Percentiles rank a stretch among this genome's conserved stretches.
Evolutionary conservation across 2,888 invertebrate species (phyloP).

Genomic region (Chloroclystis v-ata): DNA sequence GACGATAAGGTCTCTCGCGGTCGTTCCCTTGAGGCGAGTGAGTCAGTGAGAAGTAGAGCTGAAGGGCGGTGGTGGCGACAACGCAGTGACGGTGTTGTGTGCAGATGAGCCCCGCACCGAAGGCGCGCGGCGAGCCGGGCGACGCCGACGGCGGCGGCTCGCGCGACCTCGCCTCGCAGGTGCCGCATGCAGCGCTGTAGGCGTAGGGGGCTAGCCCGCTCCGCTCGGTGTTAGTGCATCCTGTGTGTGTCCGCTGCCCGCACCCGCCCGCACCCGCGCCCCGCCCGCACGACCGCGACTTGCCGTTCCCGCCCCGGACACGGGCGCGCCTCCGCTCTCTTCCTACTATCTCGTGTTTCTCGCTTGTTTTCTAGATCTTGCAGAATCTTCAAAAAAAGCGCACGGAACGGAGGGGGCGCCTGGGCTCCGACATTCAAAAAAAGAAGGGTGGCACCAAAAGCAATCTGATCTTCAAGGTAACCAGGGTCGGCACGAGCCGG

Average conservation of each 20-base stretch:
- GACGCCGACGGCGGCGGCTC: constrained; percentile 63
- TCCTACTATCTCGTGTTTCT: constrained; percentile 91
- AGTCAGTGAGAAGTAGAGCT: constrained; percentile 75
- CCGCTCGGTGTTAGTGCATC: constrained; percentile 73
- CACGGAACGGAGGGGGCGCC: constrained; percentile 97
- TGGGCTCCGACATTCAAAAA: constrained; percentile 94
- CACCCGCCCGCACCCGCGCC: constrained; percentile 45
- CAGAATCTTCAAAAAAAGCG: constrained; percentile 99
- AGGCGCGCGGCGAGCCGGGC: constrained; percentile 67
- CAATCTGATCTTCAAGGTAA: constrained; percentile 99
- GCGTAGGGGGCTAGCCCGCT: constrained; percentile 71
- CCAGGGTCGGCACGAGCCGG: constrained; percentile 81
- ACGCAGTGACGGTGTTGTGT: constrained; percentile 73
- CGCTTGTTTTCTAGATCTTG: constrained; percentile 97
- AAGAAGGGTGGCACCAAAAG: constrained; percentile 97
- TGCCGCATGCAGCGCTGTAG: constrained; percentile 61
- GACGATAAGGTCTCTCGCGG: constrained; percentile 24
- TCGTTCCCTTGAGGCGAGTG: constrained; percentile 53
- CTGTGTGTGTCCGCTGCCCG: constrained; percentile 57
- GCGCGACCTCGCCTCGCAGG: constrained; percentile 74
- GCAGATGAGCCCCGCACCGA: constrained; percentile 75
- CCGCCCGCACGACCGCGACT: constrained; percentile 59
- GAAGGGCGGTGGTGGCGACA: constrained; percentile 63
- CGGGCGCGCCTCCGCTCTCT: constrained; percentile 76
- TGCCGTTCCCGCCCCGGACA: constrained; percentile 59